Conservation (phyloP, 1,140 invertebrate species). For the Ceratoteleas bidentatus region DNA sequence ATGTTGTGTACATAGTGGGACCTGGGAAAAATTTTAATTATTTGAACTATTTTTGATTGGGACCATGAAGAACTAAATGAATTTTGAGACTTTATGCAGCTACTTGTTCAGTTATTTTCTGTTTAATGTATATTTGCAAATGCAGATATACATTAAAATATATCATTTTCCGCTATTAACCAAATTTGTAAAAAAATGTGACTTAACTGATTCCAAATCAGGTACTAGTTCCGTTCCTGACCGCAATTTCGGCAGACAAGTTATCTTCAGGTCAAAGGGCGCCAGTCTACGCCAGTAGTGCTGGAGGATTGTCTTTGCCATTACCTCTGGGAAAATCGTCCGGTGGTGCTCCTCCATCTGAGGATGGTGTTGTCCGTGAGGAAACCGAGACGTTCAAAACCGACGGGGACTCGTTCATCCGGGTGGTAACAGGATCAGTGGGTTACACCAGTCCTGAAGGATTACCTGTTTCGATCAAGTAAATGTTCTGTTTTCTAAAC, state of each 20-base stretch:
- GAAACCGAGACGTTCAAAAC: slow-evolving; percentile 72
- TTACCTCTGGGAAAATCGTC: slow-evolving; percentile 58
- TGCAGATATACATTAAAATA: too few species aligned
- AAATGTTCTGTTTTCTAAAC: slow-evolving; percentile 39
- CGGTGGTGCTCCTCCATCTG: slow-evolving; percentile 3
- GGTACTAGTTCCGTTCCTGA: slow-evolving; percentile 29
- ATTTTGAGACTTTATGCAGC: too few species aligned
- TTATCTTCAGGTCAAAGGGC: slow-evolving; percentile 74
- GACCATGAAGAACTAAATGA: too few species aligned
- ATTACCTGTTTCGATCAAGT: slow-evolving; percentile 77
- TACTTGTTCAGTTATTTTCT: too few species aligned
- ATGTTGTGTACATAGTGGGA: too few species aligned
- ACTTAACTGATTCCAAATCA: slow-evolving; percentile 20
- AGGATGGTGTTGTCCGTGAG: slow-evolving; percentile 71
- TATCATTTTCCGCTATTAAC: too few species aligned
- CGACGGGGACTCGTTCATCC: slow-evolving; percentile 73
- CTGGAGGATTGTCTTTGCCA: slow-evolving; percentile 72
- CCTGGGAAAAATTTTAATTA: too few species aligned
- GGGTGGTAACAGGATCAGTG: slow-evolving; percentile 74
- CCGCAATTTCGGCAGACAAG: slow-evolving; percentile 64
- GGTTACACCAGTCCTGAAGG: slow-evolving; percentile 78
- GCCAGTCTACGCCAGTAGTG: slow-evolving; percentile 72
- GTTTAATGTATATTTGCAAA: background rate
- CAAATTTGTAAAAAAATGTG: too few species aligned
- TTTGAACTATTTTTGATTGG: too few species aligned